These are phyloP conservation scores for Caenorhabditis sp. DNA, from an alignment of 2,888 invertebrate species.

Conservation along the genomic window DNA sequence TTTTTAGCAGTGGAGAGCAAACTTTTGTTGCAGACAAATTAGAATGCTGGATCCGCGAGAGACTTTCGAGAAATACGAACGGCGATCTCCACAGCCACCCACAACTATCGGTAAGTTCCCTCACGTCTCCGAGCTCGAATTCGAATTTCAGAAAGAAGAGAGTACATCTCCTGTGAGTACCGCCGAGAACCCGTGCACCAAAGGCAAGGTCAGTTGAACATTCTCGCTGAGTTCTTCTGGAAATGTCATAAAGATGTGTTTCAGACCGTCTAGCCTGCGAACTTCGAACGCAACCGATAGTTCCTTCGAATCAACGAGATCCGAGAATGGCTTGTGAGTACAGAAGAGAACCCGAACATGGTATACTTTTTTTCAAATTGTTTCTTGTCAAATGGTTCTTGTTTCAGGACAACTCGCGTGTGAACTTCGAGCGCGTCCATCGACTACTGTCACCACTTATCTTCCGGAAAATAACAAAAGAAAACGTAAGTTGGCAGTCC, in stretches of 20 bases:
- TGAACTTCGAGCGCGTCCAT: slow-evolving; percentile 38
- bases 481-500: slow-evolving; percentile 58
- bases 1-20: not conserved
- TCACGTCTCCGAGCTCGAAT: too few relatives aligned
- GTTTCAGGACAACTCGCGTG: slow-evolving; percentile 50
- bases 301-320: not conserved
- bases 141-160: slow-evolving; percentile 35
- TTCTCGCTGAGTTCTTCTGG: not conserved
- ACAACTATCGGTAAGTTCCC: slow-evolving; percentile 35
- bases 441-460: slow-evolving; percentile 60
- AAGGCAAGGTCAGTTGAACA: too few relatives aligned
- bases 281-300: not conserved
- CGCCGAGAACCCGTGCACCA: slow-evolving; percentile 37
- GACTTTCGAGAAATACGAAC: slow-evolving; percentile 77
- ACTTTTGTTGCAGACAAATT: slow-evolving; percentile 32
- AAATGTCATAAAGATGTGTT: not conserved
- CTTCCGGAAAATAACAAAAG: slow-evolving; percentile 62
- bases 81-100: slow-evolving; percentile 66
- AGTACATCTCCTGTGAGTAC: slow-evolving; percentile 52
- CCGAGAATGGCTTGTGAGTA: slow-evolving; percentile 58
- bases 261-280: slow-evolving; percentile 17
- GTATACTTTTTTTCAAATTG: not conserved
- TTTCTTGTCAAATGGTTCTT: not conserved
- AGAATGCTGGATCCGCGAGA: slow-evolving; percentile 71
- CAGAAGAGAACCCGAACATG: slow-evolving; percentile 28